Conservation (phyloP, 2,113 vertebrate species). For the Centropus bengalensis region DNA sequence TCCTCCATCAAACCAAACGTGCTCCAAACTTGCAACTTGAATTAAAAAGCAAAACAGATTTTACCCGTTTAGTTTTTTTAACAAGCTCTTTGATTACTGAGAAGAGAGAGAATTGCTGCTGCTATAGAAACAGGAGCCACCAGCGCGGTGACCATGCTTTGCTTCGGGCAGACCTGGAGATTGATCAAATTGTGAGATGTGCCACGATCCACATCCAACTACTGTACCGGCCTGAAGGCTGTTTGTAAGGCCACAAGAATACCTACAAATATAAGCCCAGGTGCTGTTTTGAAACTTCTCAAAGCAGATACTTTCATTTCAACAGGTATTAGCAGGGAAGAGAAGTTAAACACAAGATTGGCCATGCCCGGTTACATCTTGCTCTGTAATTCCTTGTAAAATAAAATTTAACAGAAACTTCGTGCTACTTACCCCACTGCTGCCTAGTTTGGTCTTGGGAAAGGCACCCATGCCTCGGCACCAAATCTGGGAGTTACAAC, state of each 20-base stretch:
- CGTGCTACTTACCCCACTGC: background rate
- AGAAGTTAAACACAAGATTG: fast-evolving
- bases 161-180: background rate
- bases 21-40: background rate
- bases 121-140: conserved; percentile 45
- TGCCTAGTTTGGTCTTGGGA: background rate
- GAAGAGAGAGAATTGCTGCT: conserved; percentile 4
- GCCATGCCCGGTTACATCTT: fast-evolving
- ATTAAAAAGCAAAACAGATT: background rate
- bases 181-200: fast-evolving
- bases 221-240: fast-evolving
- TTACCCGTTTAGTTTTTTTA: background rate
- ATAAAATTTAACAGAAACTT: fast-evolving
- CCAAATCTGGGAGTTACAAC: background rate
- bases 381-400: background rate
- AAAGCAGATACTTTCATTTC: background rate
- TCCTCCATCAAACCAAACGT: background rate
- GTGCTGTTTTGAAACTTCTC: background rate
- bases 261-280: fast-evolving
- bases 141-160: background rate
- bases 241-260: fast-evolving
- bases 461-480: background rate
- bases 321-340: background rate
- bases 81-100: background rate
- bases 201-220: background rate